These are phyloP conservation scores for Paramuricea clavata DNA, from an alignment of 92 coral and sea anemone species.

Conservation along the genomic window DNA sequence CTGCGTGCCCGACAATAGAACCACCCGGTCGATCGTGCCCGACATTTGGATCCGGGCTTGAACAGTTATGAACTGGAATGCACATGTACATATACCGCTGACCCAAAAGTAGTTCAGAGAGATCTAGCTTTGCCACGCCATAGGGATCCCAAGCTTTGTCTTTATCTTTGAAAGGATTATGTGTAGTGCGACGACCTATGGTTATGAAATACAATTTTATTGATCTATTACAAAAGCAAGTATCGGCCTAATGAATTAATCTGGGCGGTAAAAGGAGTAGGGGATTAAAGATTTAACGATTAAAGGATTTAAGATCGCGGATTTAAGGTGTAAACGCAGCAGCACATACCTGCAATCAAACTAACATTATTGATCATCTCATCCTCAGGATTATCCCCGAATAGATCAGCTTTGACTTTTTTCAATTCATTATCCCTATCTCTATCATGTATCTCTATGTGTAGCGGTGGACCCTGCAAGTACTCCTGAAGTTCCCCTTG, in stretches of 20 bases:
- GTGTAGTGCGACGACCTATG: constrained; percentile 95
- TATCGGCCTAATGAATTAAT: too few species aligned
- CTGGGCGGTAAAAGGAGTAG: not conserved
- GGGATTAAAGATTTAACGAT: not conserved
- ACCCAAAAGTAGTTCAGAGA: constrained; percentile 88
- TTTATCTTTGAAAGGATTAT: constrained; percentile 90
- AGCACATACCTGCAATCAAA: constrained; percentile 81
- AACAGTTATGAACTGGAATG: constrained; percentile 87
- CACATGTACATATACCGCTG: constrained; percentile 79
- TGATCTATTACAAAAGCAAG: too few species aligned
- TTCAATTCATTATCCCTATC: constrained; percentile 77
- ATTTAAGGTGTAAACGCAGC: too few species aligned
- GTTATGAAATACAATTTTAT: not conserved
- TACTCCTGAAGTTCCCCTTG: constrained; percentile 83
- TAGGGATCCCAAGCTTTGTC: constrained; percentile 94
- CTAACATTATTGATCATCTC: constrained; percentile 95
- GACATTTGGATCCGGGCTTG: constrained; percentile 82
- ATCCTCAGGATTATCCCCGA: constrained; percentile 94
- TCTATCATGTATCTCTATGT: constrained; percentile 94
- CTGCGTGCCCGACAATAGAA: constrained; percentile 81
- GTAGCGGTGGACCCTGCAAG: constrained; percentile 90
- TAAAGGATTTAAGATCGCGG: not conserved
- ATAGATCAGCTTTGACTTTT: constrained; percentile 83
- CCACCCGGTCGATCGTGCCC: constrained; percentile 93
- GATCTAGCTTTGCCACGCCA: constrained; percentile 92